These are phyloP conservation scores for Pilophorus perplexus DNA, from an alignment of 2,888 invertebrate species.

Conservation along the genomic window DNA sequence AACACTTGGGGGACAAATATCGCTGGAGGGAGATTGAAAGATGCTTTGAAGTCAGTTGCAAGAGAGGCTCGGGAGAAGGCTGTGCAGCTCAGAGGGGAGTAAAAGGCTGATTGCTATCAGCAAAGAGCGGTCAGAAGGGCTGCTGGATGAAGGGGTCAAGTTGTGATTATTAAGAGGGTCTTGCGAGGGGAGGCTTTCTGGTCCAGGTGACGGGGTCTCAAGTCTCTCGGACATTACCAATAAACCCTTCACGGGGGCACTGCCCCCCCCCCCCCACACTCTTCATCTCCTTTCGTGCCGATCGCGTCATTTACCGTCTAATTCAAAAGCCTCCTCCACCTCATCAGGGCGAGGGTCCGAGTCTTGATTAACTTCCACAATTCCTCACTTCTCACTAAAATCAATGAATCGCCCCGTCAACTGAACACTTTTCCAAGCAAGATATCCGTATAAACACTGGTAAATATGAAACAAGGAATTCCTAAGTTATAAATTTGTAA, in stretches of 20 bases:
- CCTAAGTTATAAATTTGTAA: too few relatives aligned
- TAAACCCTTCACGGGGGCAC: slow-evolving; percentile 10
- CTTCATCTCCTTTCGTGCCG: background rate
- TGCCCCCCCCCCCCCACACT: background rate
- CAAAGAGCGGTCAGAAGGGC: slow-evolving; percentile 16
- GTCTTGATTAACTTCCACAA: slow-evolving; percentile 17
- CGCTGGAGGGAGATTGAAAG: slow-evolving; percentile 45
- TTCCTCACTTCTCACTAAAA: background rate
- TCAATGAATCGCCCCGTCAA: background rate
- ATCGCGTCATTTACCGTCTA: slow-evolving; percentile 15
- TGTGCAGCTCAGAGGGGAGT: background rate
- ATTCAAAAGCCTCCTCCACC: slow-evolving; percentile 9
- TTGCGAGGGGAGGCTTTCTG: slow-evolving; percentile 10
- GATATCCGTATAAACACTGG: too few relatives aligned
- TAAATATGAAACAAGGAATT: too few relatives aligned
- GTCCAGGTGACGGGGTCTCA: slow-evolving; percentile 35
- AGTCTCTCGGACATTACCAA: slow-evolving; percentile 32
- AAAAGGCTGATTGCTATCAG: slow-evolving; percentile 39
- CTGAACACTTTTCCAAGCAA: too few relatives aligned
- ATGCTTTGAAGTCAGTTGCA: slow-evolving; percentile 46
- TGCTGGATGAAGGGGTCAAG: slow-evolving; percentile 10
- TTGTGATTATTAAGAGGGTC: slow-evolving; percentile 40
- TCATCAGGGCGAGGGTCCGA: background rate
- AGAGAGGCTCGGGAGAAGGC: slow-evolving; percentile 13
- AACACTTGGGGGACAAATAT: slow-evolving; percentile 43